Conservation (phyloP, 1,140 invertebrate species). For the Cryptotermes secundus region DNA sequence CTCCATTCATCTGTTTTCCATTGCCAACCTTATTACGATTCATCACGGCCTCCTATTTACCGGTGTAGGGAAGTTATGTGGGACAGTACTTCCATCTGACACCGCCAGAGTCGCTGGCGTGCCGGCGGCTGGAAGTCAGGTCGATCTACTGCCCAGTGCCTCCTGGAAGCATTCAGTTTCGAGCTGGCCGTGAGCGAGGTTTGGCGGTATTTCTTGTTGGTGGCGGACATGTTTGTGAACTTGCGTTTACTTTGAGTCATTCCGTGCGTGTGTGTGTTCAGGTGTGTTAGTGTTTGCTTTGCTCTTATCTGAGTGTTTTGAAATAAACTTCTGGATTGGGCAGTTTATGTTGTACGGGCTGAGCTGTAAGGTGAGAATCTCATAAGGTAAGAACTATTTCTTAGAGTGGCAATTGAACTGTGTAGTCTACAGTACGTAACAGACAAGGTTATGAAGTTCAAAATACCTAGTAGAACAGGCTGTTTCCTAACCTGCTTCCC, state of each 20-base stretch:
- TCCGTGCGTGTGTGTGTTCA: background rate
- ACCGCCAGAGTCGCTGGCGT: background rate
- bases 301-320: background rate
- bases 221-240: background rate
- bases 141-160: constrained; percentile 7
- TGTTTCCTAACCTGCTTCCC: no score
- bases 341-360: background rate
- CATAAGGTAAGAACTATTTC: no score
- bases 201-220: background rate
- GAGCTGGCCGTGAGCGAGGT: background rate
- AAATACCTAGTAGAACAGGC: no score
- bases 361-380: background rate
- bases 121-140: constrained; percentile 9
- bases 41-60: no score
- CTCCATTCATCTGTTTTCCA: no score
- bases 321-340: background rate
- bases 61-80: background rate
- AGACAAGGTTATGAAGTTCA: no score
- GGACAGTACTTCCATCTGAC: background rate
- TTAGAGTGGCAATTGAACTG: no score
- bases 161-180: background rate
- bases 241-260: background rate
- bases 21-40: no score
- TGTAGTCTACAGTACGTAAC: no score
- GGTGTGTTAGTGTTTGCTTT: background rate